A percentile compares a stretch with the other conserved stretches of the same genome.
phyloP scores from a whole-genome alignment of 2,113 vertebrate species.

The Phoenicopterus ruber region DNA sequence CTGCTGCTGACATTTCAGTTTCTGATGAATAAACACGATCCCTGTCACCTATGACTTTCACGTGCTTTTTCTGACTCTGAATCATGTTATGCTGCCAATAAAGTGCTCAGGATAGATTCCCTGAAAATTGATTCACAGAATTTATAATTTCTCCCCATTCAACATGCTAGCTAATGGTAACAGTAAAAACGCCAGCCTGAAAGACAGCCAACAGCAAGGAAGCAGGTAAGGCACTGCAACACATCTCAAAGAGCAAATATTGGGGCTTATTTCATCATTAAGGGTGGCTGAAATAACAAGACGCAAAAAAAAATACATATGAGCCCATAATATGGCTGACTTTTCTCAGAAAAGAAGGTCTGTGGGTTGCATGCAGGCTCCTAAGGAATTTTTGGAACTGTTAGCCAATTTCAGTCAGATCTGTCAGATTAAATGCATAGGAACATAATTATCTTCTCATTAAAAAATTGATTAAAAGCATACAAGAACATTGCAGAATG shows the following conservation, averaged over 20 bases:
- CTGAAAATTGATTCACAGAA: not conserved
- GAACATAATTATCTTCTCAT: not conserved
- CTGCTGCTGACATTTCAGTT: conserved; percentile 36
- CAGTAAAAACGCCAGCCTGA: not conserved
- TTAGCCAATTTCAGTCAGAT: not conserved
- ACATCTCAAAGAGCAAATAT: not conserved
- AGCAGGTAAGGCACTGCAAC: not conserved
- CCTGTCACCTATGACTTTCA: not conserved
- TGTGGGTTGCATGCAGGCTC: not conserved
- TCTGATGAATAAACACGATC: conserved; percentile 23
- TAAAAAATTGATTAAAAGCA: conserved; percentile 14
- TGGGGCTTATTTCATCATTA: not conserved
- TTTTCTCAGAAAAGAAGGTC: not conserved
- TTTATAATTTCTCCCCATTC: not conserved
- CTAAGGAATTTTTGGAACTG: not conserved
- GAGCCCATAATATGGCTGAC: not conserved
- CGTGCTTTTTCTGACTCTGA: not conserved
- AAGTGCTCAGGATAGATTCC: not conserved
- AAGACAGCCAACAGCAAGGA: not conserved
- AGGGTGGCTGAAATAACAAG: not conserved
- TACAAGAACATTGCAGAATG: not conserved
- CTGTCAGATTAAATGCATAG: conserved; percentile 8
- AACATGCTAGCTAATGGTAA: not conserved
- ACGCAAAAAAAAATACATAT: not conserved
- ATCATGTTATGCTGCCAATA: not conserved